Base-by-base conservation (phyloP, 1,140 invertebrate genomes). In the Pseudoatta argentina region DNA sequence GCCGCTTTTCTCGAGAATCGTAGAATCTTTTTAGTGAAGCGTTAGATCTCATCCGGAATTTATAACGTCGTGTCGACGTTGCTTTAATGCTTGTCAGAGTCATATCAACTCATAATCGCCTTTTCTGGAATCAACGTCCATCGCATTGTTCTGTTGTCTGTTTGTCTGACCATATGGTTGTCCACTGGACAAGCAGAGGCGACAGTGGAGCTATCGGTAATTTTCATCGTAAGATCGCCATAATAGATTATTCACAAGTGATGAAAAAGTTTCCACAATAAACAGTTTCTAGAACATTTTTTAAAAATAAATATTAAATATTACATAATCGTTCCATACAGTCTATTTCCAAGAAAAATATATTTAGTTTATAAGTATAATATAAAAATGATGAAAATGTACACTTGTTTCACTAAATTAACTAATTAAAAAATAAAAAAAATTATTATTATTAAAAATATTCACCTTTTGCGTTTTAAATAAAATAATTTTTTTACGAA, bases 1-100 rank as follows among this genome's bases (percentile, higher is more conserved):
- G 85, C 27, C 57, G 78, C 87, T 89, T 90, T 91, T 92, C 87
- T 59, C 66, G 69, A 77, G 89, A 92, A 92, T 86, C 77, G 82
- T 75, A 48, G 24, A 59, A 21, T 7, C 69, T 86, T 86, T 90
- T 86, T 73, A 91, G 69, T 51, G 27, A 72, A 21, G 39, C 82
- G 48, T 44, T 83, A 59, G 85, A 73, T 85, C 64, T 55, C 61
- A 73, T n/a, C 30, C 55, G 16, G 30, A 55, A 53, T 61, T 89
- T 69, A 85, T 69, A 85, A 71, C 55, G 27, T 66, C 34, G n/a
- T 48, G 61, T 63, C 39, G 24, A 61, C 27, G 6, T 64, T 39
- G 44, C 10, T 63, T 85, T 66, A 85, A 78, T 48, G 53, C 39
- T 48, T 57, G 14, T 24, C 64, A 55, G 10, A 67, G 34, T 24